These are phyloP conservation scores for Callionymus lyra DNA, from an alignment of 2,113 vertebrate species.

Conservation along the genomic window DNA sequence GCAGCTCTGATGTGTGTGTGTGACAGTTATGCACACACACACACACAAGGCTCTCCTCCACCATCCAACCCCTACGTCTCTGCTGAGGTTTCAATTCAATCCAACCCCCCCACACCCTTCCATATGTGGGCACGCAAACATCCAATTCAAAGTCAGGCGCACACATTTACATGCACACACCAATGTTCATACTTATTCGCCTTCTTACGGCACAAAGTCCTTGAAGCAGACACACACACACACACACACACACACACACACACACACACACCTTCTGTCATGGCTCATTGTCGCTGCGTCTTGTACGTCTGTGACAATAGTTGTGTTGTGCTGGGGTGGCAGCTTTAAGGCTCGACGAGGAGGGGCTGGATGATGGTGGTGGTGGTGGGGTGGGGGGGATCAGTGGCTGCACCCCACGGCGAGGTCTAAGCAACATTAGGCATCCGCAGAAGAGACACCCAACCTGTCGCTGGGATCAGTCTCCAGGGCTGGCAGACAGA, in stretches of 20 bases:
- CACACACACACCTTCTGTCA: conserved; percentile 10
- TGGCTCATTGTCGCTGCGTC: conserved; percentile 75
- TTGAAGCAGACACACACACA: conserved; percentile 33
- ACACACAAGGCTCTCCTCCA: conserved; percentile 53
- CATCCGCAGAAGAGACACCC: conserved; percentile 34
- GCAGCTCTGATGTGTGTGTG: conserved; percentile 63
- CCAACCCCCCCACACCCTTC: conserved; percentile 48
- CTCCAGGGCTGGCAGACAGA: conserved; percentile 14
- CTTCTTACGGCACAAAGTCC: conserved; percentile 24
- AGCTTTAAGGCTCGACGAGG: conserved; percentile 68
- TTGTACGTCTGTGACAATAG: conserved; percentile 51
- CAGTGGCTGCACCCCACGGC: conserved; percentile 39
- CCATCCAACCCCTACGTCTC: conserved; percentile 51
- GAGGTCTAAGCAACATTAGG: conserved; percentile 41
- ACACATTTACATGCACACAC: conserved; percentile 13
- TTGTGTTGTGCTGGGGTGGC: conserved; percentile 73
- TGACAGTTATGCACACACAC: conserved; percentile 63
- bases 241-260: conserved; percentile 15
- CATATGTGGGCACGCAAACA: conserved; percentile 61
- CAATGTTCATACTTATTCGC: conserved; percentile 42
- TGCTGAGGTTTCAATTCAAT: conserved; percentile 62
- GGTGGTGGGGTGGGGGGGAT: conserved; percentile 10
- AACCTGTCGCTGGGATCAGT: conserved; percentile 39
- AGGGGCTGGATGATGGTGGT: conserved; percentile 9
- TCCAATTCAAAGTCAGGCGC: conserved; percentile 69